phyloP scores from a whole-genome alignment of 2,797 vertebrate genomes.

The Bradypodion pumilum region DNA sequence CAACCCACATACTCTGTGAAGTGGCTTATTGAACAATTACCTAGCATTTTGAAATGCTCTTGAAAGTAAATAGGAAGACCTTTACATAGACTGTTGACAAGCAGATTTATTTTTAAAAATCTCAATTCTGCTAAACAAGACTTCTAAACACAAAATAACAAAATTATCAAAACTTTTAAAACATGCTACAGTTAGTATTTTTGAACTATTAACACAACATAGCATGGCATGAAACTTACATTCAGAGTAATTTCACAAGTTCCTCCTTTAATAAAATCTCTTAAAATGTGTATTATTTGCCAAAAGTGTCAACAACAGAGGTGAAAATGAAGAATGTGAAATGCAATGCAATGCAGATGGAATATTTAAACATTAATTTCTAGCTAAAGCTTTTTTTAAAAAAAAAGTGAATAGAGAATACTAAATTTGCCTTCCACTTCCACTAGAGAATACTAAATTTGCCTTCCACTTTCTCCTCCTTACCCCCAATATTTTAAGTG shows the following conservation, averaged over 20 bases:
- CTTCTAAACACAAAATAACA: neutral
- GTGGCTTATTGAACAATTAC: neutral
- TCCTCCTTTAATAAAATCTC: slow-evolving; percentile 32
- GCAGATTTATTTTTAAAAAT: neutral
- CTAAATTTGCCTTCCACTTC: too few species aligned
- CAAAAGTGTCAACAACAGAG: slow-evolving; percentile 11
- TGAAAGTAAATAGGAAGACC: neutral
- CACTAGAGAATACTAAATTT: too few species aligned
- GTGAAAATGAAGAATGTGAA: slow-evolving; percentile 25
- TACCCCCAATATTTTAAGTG: too few species aligned
- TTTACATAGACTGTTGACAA: neutral
- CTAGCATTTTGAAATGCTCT: neutral
- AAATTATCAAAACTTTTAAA: slow-evolving; percentile 5
- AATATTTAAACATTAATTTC: slow-evolving; percentile 26
- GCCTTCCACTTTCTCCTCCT: too few species aligned
- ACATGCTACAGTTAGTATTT: slow-evolving; percentile 1
- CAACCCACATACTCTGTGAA: neutral
- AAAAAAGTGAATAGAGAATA: too few species aligned
- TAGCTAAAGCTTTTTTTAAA: slow-evolving; percentile 14
- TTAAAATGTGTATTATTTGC: slow-evolving; percentile 40
- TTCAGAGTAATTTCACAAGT: slow-evolving; percentile 21
- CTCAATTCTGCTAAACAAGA: neutral
- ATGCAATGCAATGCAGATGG: slow-evolving; percentile 23
- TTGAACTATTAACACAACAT: neutral
- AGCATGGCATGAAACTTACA: slow-evolving; percentile 16